Percentiles rank a stretch among this genome's conserved stretches.
Evolutionary conservation across 2,113 vertebrate species (phyloP).

Genomic region (Pseudorasbora parva): DNA sequence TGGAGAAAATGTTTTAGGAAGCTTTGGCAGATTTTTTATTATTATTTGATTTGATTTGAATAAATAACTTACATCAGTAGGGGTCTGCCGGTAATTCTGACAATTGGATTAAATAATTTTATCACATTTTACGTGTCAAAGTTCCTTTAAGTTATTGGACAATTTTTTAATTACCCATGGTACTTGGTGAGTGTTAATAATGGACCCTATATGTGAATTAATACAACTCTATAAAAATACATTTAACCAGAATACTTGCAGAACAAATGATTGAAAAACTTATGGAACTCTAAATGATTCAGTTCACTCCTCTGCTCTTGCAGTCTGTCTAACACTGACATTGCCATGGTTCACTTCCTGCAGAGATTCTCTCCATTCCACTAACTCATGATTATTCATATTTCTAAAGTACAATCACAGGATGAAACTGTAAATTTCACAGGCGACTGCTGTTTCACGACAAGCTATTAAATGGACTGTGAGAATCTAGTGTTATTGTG

Average conservation of each 20-base stretch:
- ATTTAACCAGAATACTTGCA: background rate
- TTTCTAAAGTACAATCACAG: slow-evolving; percentile 3
- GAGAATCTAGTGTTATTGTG: background rate
- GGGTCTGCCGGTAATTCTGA: background rate
- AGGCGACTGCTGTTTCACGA: background rate
- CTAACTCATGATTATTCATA: slow-evolving; percentile 15
- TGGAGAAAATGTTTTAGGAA: background rate
- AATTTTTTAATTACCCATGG: background rate
- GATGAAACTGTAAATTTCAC: slow-evolving; percentile 22
- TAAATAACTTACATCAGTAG: background rate
- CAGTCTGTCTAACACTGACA: background rate
- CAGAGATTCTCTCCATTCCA: background rate
- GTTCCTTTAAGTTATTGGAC: background rate
- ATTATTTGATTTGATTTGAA: background rate
- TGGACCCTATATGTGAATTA: background rate
- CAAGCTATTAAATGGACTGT: background rate
- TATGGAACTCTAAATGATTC: background rate
- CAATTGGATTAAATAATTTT: background rate
- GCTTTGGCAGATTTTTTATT: background rate
- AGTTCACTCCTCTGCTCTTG: background rate
- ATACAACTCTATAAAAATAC: background rate
- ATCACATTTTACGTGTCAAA: background rate
- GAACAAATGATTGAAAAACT: background rate
- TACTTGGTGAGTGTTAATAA: background rate
- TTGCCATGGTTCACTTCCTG: slow-evolving; percentile 18